Evolutionary conservation across 1,140 invertebrate genomes (phyloP), one percentile per base, ranked within the genome.

Genomic region (Conus betulinus): DNA sequence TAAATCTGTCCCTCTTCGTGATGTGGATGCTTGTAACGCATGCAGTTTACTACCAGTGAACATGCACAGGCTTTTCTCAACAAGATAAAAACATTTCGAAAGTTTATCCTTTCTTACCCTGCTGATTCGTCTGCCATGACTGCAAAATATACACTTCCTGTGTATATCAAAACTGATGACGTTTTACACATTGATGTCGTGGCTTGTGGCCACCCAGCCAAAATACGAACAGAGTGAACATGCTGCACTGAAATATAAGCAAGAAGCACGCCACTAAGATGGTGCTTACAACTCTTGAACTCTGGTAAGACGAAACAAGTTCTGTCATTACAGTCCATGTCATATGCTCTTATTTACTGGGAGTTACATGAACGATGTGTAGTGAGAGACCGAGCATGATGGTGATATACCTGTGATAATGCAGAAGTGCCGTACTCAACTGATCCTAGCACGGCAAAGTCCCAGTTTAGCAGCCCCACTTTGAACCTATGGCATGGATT

Each of bases 151-250:
- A 23, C 39, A 87, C 88, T 89, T 89, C 88, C 88, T 89, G 88
- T 87, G 88, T 87, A 60, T 76, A 71, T 76, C 27, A 5, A 52
- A 87, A 82, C 15, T 51, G 27, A 71, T 89, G 88, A 89, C 88
- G 88, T 89, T 71, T 25, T 86, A 15, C 88, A 39, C 88, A 89
- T 39, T 88, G 88, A 52, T 53, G 71, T 88, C 88, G 88, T 88
- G 88, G 88, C 82, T 85, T 53, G 39, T 23, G 51, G 53, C 51
- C 60, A 85, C 20, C 27, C 5, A 52, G 52, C 67, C 53, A 83
- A 60, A 27, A 93, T 93, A 84, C 55, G 63, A 84, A 84, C 82
- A 60, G 10, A 23, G 17, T 20, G 5, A 17, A 25, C 51, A 60
- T 20, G 76, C 5, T 53, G 52, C 51, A 55, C 20, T 5, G 8